Conservation (phyloP, 2,113 vertebrate species). For the Nesoenas mayeri region DNA sequence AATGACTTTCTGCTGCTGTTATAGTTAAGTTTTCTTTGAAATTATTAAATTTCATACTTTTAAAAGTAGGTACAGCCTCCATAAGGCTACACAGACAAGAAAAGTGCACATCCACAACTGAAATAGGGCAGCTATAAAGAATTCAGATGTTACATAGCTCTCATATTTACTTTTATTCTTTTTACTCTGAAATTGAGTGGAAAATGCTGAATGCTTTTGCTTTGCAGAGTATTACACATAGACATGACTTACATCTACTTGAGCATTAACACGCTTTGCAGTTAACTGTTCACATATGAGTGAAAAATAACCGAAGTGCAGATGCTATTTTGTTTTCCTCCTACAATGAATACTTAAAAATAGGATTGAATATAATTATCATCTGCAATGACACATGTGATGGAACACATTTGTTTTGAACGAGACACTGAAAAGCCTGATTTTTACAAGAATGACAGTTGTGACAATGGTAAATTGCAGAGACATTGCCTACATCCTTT, state of each 20-base stretch:
- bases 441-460: background rate
- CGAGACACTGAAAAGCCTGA: background rate
- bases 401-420: background rate
- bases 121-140: background rate
- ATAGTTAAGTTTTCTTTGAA: slow-evolving; percentile 12
- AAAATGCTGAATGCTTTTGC: background rate
- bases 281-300: background rate
- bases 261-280: background rate
- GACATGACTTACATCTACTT: background rate
- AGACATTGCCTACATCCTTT: background rate
- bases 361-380: background rate
- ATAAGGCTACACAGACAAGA: background rate
- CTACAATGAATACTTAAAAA: slow-evolving; percentile 10
- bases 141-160: background rate
- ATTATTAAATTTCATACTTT: background rate
- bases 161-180: background rate
- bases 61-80: background rate
- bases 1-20: slow-evolving; percentile 18
- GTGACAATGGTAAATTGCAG: background rate
- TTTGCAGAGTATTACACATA: background rate
- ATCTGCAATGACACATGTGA: background rate
- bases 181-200: background rate
- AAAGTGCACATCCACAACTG: background rate
- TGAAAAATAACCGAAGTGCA: background rate
- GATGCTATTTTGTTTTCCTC: slow-evolving; percentile 29